Conservation (phyloP, 2,888 invertebrate genomes). For the Platypus cylindrus region DNA sequence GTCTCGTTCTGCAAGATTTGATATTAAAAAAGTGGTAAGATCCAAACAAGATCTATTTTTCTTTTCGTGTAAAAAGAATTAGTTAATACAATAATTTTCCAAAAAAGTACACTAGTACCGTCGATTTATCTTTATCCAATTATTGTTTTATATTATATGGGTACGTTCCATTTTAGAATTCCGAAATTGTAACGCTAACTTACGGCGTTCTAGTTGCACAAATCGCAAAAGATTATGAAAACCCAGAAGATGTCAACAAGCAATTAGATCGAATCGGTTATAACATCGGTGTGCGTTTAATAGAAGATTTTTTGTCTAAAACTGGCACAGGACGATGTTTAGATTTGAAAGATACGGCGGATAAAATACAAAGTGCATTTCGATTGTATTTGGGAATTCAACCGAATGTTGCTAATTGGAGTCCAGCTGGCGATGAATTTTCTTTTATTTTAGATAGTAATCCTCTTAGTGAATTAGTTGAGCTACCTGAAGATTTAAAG, state of each 20-base stretch:
- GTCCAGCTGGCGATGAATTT: slow-evolving; percentile 88
- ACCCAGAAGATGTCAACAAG: slow-evolving; percentile 94
- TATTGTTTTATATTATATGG: slow-evolving; percentile 1
- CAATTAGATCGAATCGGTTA: slow-evolving; percentile 93
- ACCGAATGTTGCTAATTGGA: slow-evolving; percentile 91
- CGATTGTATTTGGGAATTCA: slow-evolving; percentile 82
- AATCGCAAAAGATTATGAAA: slow-evolving; percentile 91
- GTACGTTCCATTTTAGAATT: slow-evolving; percentile 52
- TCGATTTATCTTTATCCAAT: background rate
- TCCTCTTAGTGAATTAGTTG: slow-evolving; percentile 94
- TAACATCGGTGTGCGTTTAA: slow-evolving; percentile 94
- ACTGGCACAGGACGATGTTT: slow-evolving; percentile 81
- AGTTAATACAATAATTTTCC: no score
- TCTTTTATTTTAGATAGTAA: slow-evolving; percentile 90
- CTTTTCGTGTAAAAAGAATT: no score
- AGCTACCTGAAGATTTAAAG: slow-evolving; percentile 73
- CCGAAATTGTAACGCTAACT: slow-evolving; percentile 91
- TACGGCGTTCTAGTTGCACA: slow-evolving; percentile 97
- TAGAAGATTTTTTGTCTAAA: slow-evolving; percentile 94
- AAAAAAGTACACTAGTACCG: background rate
- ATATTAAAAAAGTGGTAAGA: slow-evolving; percentile 68
- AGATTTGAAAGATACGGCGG: slow-evolving; percentile 94
- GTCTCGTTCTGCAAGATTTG: slow-evolving; percentile 59
- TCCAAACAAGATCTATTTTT: no score
- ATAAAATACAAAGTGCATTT: slow-evolving; percentile 76